These are phyloP conservation scores for Anastrepha obliqua DNA, from an alignment of 1,140 invertebrate genomes.

Conservation along the genomic window DNA sequence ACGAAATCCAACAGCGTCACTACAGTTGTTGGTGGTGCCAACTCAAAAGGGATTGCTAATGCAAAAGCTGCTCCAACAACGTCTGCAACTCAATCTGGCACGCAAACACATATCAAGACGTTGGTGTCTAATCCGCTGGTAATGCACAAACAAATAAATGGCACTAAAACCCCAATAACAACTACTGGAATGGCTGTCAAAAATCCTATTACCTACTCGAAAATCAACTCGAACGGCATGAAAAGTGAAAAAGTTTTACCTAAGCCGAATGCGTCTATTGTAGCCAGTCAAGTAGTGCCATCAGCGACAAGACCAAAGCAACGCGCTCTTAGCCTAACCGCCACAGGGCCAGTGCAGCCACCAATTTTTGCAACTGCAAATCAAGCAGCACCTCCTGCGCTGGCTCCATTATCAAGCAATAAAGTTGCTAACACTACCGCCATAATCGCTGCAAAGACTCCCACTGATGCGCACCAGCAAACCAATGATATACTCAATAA, in stretches of 20 bases:
- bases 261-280: background rate
- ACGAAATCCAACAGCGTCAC: background rate
- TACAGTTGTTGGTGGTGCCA: background rate
- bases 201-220: conserved; percentile 15
- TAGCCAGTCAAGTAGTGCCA: background rate
- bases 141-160: background rate
- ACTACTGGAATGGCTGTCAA: background rate
- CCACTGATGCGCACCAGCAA: conserved; percentile 17
- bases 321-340: background rate
- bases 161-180: background rate
- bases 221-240: background rate
- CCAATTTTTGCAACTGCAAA: background rate
- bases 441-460: background rate
- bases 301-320: background rate
- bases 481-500: conserved; percentile 68
- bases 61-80: background rate
- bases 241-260: background rate
- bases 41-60: background rate
- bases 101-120: background rate
- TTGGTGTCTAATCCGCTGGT: background rate
- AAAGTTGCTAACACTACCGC: conserved; percentile 1
- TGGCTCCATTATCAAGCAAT: conserved; percentile 20
- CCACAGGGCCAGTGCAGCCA: no score
- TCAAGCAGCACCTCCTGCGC: background rate
- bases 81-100: background rate